phyloP scores from a whole-genome alignment of 2,113 vertebrate species.

The Mola mola region DNA sequence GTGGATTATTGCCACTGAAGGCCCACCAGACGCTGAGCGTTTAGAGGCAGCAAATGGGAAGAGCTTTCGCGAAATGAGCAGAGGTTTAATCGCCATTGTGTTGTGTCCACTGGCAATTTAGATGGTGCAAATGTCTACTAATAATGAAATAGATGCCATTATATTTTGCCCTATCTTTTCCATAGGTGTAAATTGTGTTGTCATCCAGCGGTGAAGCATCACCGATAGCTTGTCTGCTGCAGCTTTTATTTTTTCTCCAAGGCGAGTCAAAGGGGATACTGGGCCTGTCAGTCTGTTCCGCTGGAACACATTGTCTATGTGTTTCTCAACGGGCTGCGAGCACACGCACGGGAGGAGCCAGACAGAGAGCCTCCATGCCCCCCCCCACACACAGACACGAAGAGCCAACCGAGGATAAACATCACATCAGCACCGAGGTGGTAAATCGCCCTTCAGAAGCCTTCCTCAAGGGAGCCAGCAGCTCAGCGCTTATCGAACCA shows the following conservation, averaged over 20 bases:
- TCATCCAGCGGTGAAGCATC: slow-evolving; percentile 22
- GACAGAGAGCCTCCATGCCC: not conserved
- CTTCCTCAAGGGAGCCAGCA: slow-evolving; percentile 73
- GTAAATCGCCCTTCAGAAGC: slow-evolving; percentile 79
- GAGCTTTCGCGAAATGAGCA: slow-evolving; percentile 34
- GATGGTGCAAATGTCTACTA: slow-evolving; percentile 22
- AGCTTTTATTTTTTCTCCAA: not conserved
- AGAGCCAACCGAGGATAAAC: slow-evolving; percentile 60
- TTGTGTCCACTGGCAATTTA: slow-evolving; percentile 7
- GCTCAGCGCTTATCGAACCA: slow-evolving; percentile 73
- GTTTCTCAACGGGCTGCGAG: slow-evolving; percentile 29
- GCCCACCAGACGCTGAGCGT: not conserved
- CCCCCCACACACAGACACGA: slow-evolving; percentile 46
- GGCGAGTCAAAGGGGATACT: slow-evolving; percentile 29
- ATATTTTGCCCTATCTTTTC: slow-evolving; percentile 13
- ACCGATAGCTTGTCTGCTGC: slow-evolving; percentile 36
- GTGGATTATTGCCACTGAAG: too few relatives aligned
- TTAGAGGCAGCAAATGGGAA: slow-evolving; percentile 39
- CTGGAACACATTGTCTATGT: slow-evolving; percentile 39
- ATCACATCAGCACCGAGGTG: slow-evolving; percentile 74
- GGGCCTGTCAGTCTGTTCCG: slow-evolving; percentile 44
- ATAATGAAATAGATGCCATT: slow-evolving; percentile 29
- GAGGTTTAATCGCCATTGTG: slow-evolving; percentile 45
- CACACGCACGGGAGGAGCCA: slow-evolving; percentile 10
- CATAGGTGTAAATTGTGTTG: slow-evolving; percentile 48